A percentile compares a stretch with the other conserved stretches of the same genome.
phyloP scores from a whole-genome alignment of 2,888 invertebrate species.

The Pristionchus entomophagus region DNA sequence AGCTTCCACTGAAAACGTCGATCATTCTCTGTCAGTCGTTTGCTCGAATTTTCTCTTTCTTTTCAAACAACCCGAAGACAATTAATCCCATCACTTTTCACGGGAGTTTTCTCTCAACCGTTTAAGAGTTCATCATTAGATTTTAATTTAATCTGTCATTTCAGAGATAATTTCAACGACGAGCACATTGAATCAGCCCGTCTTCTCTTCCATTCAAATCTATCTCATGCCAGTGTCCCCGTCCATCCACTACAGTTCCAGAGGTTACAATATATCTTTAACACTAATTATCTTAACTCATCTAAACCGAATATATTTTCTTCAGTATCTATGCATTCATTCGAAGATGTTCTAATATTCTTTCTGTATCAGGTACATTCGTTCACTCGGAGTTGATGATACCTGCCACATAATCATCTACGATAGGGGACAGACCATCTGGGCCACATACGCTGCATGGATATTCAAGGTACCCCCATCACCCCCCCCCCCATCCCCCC shows the following conservation, averaged over 20 bases:
- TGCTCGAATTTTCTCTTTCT: background rate
- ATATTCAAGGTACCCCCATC: constrained; percentile 66
- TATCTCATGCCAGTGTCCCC: constrained; percentile 73
- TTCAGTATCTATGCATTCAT: background rate
- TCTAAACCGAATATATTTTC: no score
- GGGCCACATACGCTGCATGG: constrained; percentile 73
- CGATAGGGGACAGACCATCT: constrained; percentile 71
- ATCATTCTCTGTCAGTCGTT: constrained; percentile 56
- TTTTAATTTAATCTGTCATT: constrained; percentile 29
- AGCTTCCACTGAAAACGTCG: constrained; percentile 63
- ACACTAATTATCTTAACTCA: no score
- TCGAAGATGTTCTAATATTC: background rate
- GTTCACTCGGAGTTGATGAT: constrained; percentile 71
- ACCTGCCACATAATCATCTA: constrained; percentile 73
- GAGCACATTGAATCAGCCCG: constrained; percentile 72
- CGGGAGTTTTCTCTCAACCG: background rate
- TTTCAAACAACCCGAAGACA: background rate
- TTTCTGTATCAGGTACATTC: constrained; percentile 66
- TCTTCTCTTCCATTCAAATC: constrained; percentile 69
- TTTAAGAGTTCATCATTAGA: background rate
- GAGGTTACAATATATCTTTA: constrained; percentile 45
- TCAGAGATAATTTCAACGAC: constrained; percentile 51
- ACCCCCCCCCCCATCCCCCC: background rate
- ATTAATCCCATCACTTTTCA: background rate
- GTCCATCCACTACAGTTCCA: constrained; percentile 73